A percentile compares a stretch with the other conserved stretches of the same genome.
Conservation (phyloP, 2,113 vertebrate species). For the Atrichornis clamosus region DNA sequence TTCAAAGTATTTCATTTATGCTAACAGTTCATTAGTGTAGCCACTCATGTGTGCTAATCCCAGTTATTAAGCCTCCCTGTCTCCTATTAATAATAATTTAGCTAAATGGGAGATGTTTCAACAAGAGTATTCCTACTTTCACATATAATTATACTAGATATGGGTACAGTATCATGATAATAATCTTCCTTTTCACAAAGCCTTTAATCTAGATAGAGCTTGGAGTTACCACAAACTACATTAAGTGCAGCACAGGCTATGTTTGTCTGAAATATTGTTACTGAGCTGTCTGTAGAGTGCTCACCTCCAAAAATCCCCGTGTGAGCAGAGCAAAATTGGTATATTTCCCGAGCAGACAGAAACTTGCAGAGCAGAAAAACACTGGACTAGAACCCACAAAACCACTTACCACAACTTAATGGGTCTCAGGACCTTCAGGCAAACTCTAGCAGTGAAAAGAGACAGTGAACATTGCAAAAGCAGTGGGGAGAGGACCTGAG, state of each 20-base stretch:
- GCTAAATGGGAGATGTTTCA: slow-evolving; percentile 25
- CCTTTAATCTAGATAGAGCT: background rate
- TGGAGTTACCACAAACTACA: background rate
- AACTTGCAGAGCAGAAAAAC: background rate
- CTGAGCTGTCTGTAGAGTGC: background rate
- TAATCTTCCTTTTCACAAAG: background rate
- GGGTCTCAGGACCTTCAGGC: background rate
- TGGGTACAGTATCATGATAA: background rate
- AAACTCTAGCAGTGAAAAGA: background rate
- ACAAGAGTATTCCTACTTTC: background rate
- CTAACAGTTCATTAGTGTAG: slow-evolving; percentile 34
- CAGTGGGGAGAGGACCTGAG: background rate
- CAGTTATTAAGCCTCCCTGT: background rate
- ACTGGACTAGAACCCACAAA: background rate
- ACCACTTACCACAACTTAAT: background rate
- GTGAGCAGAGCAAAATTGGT: background rate
- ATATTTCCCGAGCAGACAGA: background rate
- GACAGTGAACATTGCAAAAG: background rate
- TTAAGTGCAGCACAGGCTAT: background rate
- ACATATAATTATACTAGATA: slow-evolving; percentile 8
- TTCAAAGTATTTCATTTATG: slow-evolving; percentile 22
- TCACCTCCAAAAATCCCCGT: background rate
- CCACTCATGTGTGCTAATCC: slow-evolving; percentile 16
- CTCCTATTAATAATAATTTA: slow-evolving; percentile 27
- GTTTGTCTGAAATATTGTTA: background rate